These are phyloP conservation scores for Saturnia japonica DNA, from an alignment of 2,888 invertebrate genomes.

Conservation along the genomic window DNA sequence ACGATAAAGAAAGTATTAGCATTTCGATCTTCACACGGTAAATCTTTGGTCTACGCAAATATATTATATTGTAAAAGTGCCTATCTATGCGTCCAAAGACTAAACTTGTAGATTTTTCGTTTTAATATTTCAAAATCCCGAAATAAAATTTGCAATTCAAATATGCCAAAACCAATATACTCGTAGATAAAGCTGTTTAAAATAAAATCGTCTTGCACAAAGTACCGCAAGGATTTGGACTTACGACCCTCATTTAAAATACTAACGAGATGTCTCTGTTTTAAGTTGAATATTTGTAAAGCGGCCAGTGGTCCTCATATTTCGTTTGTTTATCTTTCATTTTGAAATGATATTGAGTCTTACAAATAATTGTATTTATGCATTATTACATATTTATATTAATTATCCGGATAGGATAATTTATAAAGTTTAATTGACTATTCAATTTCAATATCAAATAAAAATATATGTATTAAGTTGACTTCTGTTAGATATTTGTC, in stretches of 20 bases:
- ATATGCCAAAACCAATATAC: not conserved
- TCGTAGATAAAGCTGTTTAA: not conserved
- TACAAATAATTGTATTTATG: no score
- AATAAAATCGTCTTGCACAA: constrained; percentile 6
- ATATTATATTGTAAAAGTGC: not conserved
- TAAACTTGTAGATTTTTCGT: no score
- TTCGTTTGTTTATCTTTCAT: not conserved
- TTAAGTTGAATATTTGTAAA: constrained; percentile 3
- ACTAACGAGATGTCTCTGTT: constrained; percentile 6
- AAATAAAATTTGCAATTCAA: constrained; percentile 10
- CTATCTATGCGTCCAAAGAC: not conserved
- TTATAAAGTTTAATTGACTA: no score
- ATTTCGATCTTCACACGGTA: not conserved
- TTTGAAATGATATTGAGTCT: no score
- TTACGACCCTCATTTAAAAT: not conserved
- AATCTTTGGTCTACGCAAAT: not conserved
- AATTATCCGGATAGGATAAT: no score
- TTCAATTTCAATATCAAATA: no score
- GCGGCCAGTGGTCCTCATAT: not conserved
- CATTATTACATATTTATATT: no score
- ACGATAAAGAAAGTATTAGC: not conserved
- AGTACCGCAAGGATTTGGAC: not conserved
- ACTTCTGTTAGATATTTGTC: no score
- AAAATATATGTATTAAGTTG: no score
- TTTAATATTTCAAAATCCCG: not conserved